Conservation (phyloP, 2,888 invertebrate genomes). For the Diarsia mendica region DNA sequence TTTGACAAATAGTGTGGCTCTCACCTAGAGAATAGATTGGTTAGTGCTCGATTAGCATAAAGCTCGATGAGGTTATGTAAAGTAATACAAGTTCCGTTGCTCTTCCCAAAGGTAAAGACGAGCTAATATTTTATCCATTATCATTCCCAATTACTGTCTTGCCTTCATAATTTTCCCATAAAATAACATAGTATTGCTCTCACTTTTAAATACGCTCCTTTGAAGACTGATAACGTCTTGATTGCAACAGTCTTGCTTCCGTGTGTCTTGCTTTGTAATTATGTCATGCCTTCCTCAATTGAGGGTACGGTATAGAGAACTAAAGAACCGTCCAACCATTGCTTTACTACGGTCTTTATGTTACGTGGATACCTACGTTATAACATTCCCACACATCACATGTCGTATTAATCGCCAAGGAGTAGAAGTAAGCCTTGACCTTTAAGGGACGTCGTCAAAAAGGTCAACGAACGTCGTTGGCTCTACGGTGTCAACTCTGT, state of each 20-base stretch:
- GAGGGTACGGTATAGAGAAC: constrained; percentile 7
- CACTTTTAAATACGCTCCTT: constrained; percentile 13
- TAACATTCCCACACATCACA: not conserved
- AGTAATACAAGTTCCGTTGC: not conserved
- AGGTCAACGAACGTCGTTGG: not conserved
- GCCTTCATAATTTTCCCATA: not conserved
- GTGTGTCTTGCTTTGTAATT: constrained; percentile 17
- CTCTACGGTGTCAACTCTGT: not conserved
- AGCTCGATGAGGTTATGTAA: constrained; percentile 20
- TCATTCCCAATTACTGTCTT: not conserved
- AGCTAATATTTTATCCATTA: not conserved
- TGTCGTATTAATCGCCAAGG: not conserved
- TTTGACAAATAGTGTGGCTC: constrained; percentile 25
- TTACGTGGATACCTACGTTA: not conserved
- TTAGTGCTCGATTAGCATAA: constrained; percentile 28
- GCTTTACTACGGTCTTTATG: not conserved
- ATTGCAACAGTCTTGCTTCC: constrained; percentile 2
- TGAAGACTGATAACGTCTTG: constrained; percentile 15
- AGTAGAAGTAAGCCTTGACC: not conserved
- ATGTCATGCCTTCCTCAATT: constrained; percentile 13
- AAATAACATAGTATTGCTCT: not conserved
- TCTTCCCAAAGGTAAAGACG: not conserved
- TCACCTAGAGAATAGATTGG: constrained; percentile 22
- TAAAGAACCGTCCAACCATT: no score
- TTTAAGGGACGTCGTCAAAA: not conserved